phyloP scores from a whole-genome alignment of 2,113 vertebrate species.

The Ursus arctos region DNA sequence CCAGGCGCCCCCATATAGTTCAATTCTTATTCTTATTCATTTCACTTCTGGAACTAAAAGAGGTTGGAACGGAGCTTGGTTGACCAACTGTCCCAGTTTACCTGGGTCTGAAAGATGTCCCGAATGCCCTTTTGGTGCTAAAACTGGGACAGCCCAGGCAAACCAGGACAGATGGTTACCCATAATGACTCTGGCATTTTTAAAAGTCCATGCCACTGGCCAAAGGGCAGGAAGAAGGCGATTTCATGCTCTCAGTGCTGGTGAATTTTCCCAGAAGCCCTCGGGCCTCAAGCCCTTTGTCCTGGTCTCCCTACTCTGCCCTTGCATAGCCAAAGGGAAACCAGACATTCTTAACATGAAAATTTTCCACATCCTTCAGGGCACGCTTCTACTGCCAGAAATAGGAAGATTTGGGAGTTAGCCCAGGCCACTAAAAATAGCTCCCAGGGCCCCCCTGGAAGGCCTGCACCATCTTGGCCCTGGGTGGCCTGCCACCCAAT shows the following conservation, averaged over 20 bases:
- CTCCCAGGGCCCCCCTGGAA: constrained; percentile 68
- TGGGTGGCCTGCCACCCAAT: constrained; percentile 50
- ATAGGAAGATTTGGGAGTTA: constrained; percentile 87
- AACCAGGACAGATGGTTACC: neutral
- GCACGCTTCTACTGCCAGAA: constrained; percentile 85
- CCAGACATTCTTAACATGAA: constrained; percentile 77
- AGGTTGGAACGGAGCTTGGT: neutral
- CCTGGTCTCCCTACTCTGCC: constrained; percentile 68
- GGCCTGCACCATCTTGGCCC: constrained; percentile 74
- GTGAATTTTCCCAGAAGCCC: constrained; percentile 46
- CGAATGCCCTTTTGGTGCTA: too few relatives aligned
- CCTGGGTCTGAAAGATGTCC: neutral
- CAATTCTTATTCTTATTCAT: neutral
- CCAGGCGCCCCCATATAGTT: too few relatives aligned
- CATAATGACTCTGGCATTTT: neutral
- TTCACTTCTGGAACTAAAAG: neutral
- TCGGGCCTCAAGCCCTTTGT: neutral
- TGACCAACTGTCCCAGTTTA: neutral
- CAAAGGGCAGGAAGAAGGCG: neutral
- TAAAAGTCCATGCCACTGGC: neutral
- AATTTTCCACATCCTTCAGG: constrained; percentile 82
- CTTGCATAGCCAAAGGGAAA: constrained; percentile 68
- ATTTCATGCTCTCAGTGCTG: neutral
- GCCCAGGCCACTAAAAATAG: constrained; percentile 88
- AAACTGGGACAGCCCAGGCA: neutral